Base-by-base conservation (phyloP, 2,888 invertebrate genomes). In the Drosophila mimetica region DNA sequence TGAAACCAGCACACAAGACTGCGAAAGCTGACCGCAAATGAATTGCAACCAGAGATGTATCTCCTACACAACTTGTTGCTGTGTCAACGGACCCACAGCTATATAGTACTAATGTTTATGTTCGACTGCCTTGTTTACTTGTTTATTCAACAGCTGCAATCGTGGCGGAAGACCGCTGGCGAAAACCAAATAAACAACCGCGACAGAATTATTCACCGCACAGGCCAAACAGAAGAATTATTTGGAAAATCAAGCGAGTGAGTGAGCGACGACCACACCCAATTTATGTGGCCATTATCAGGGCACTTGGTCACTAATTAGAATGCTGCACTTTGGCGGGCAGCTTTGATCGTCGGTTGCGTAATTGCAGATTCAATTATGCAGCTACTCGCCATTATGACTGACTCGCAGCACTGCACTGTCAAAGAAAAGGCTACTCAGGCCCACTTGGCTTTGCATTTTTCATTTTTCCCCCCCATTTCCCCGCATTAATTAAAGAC, bases 401-500 rank as follows among this genome's bases (percentile, higher is more conserved):
- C 59, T 65, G 39, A n/a, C 30, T 25, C n/a, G n/a, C n/a, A n/a
- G n/a, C n/a, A 3, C 39, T 20, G 77, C 58, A 73, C 74, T 76
- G 61, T 69, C 42, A 53, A 60, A 67, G 44, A 71, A 46, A n/a
- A 25, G 14, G 28, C 37, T 36, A 48, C 51, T 39, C 52, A 52
- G 36, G 44, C 58, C 70, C 66, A 60, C 11, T n/a, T 30, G 47
- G 53, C 11, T n/a, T 22, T 39, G 55, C 36, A 46, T 7, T 47
- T 39, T n/a, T n/a, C n/a, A n/a, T n/a, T n/a, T 46, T 42, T 34
- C 16, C 46, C 32, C 13, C 44, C 25, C 16, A 39, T 42, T 30
- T 46, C 47, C 32, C 50, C 61, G 57, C 79, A 87, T 85, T 85
- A 85, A 88, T 86, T 88, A 84, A 88, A 85, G 81, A 85, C 88